A percentile compares a stretch with the other conserved stretches of the same genome.
These are phyloP conservation scores for Micromussa lordhowensis DNA, from an alignment of 92 coral and sea anemone genomes.

Conservation along the genomic window DNA sequence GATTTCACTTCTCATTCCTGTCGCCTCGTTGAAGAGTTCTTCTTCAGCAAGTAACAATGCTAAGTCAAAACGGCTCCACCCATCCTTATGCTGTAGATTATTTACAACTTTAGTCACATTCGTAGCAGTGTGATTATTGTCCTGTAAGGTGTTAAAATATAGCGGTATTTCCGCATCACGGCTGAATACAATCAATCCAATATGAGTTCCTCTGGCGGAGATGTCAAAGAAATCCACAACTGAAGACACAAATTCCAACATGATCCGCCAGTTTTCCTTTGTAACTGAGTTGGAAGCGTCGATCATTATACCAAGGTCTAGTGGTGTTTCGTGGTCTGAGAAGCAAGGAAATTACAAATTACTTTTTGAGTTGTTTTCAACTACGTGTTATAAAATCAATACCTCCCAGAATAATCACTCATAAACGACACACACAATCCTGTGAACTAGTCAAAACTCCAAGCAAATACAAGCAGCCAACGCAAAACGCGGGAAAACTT, in stretches of 20 bases:
- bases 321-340: conserved; percentile 43
- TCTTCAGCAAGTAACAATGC: conserved; percentile 61
- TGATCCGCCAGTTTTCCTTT: conserved; percentile 15
- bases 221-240: conserved; percentile 56
- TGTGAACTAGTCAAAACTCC: too few species aligned
- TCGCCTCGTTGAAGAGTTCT: conserved; percentile 59
- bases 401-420: too few species aligned
- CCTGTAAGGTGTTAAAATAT: conserved; percentile 52
- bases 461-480: too few species aligned
- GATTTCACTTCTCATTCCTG: conserved; percentile 64
- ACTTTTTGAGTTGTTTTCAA: not conserved
- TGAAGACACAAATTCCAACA: conserved; percentile 43
- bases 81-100: conserved; percentile 23
- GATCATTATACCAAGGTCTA: conserved; percentile 64
- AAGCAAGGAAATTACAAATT: not conserved
- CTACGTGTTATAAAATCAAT: too few species aligned
- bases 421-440: too few species aligned
- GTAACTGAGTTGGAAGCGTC: conserved; percentile 37
- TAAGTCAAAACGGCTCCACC: conserved; percentile 54
- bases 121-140: conserved; percentile 26
- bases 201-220: conserved; percentile 53
- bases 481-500: too few species aligned
- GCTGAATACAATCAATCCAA: conserved; percentile 56
- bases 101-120: conserved; percentile 45
- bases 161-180: conserved; percentile 43